phyloP scores from a whole-genome alignment of 2,888 invertebrate species.

The Agrypnus murinus region DNA sequence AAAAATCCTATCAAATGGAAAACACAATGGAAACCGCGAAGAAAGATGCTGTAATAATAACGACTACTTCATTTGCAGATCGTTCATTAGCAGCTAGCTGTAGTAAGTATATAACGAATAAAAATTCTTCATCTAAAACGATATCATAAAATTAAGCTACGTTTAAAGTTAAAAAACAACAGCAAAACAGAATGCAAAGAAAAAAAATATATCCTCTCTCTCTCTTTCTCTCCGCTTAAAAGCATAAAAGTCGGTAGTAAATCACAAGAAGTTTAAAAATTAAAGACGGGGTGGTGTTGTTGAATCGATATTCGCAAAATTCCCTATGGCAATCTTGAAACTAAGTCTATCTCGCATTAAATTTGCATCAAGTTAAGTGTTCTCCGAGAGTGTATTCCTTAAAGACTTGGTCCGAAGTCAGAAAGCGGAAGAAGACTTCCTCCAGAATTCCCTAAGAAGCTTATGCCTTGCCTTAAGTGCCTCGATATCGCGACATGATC shows the following conservation, averaged over 20 bases:
- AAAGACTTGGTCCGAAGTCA: slow-evolving; percentile 64
- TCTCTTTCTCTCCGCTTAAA: slow-evolving; percentile 52
- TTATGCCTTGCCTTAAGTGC: slow-evolving; percentile 69
- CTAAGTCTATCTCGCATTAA: slow-evolving; percentile 69
- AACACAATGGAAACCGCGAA: too few species aligned
- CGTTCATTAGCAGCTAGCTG: slow-evolving; percentile 1
- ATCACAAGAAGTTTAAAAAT: slow-evolving; percentile 55
- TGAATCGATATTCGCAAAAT: slow-evolving; percentile 56
- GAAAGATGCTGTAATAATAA: too few species aligned
- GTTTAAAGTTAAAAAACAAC: slow-evolving; percentile 38
- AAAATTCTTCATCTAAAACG: slow-evolving; percentile 22
- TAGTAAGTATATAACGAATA: too few species aligned
- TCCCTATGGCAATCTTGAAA: slow-evolving; percentile 58
- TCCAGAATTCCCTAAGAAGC: slow-evolving; percentile 70
- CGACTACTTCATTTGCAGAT: neutral
- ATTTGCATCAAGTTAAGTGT: slow-evolving; percentile 73
- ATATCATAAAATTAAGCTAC: slow-evolving; percentile 42
- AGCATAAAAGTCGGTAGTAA: slow-evolving; percentile 51
- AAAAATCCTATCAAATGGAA: too few species aligned
- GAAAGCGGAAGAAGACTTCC: slow-evolving; percentile 65
- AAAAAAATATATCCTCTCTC: slow-evolving; percentile 35
- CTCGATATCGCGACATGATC: slow-evolving; percentile 70
- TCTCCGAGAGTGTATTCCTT: slow-evolving; percentile 63
- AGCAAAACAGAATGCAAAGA: too few species aligned
- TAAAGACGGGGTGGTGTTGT: slow-evolving; percentile 52